Evolutionary conservation across 1,140 invertebrate genomes (phyloP), one percentile per base, ranked within the genome.

Genomic region (Leptonema lineaticorne): DNA sequence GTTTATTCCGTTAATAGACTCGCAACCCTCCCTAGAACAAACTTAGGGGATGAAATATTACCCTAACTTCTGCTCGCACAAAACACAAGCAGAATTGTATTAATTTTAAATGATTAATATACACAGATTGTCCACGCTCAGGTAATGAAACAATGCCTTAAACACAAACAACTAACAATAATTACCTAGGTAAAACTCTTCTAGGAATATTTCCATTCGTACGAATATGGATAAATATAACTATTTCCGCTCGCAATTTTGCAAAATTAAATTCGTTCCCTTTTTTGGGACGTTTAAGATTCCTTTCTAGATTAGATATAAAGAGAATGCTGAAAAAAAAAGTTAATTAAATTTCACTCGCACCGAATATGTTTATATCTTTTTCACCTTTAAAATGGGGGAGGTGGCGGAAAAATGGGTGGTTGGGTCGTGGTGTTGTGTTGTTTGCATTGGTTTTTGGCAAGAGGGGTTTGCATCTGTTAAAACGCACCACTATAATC

Each of bases 401-500:
- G n/a, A n/a, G n/a, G n/a, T n/a, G n/a, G n/a, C n/a, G n/a, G n/a
- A n/a, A n/a, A n/a, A n/a, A n/a, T n/a, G n/a, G n/a, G 37, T 11
- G 2, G n/a, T 16, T 16, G 9, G 11, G 30, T 33, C 11, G 11
- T 3, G 9, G 37, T 41, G 16, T 41, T 16, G 11, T 41, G 37
- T 41, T 41, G 37, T 41, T 41, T 41, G 37, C 37, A 14, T 41
- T 41, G 11, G 46, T 53, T 26, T 26, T 18, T 11, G 50, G 50
- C 20, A 20, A 5, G 9, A 24, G 62, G 62, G 18, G 62, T 58
- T 45, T 66, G 64, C 64, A 66, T 66, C 64, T 66, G 64, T 46
- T 64, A 69, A 69, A 69, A 65, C 63, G 50, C 63, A 58, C 70
- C 67, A 26, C 70, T 59, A 67, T 72, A 72, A 72, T 72, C 70